Conservation (phyloP, 2,888 invertebrate genomes). For the Lasioglossum oenotherae region DNA sequence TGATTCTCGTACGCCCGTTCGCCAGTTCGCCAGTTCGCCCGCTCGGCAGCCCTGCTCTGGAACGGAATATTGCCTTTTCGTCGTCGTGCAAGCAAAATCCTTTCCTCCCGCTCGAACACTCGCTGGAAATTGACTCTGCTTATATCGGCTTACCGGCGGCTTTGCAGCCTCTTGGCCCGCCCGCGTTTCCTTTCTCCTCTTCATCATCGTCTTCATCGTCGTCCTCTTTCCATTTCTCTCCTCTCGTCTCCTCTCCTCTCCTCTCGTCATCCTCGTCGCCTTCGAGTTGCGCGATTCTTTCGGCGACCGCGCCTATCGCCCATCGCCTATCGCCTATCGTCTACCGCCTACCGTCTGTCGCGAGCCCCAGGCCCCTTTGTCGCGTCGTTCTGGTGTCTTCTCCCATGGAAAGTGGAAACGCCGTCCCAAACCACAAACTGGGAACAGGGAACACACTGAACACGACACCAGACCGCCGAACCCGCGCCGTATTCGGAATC, state of each 20-base stretch:
- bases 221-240: not conserved
- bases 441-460: not conserved
- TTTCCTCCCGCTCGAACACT: constrained; percentile 73
- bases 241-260: not conserved
- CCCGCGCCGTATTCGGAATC: constrained; percentile 20
- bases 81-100: constrained; percentile 74
- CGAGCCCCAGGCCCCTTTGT: constrained; percentile 39
- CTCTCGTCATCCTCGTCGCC: not conserved
- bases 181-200: constrained; percentile 48
- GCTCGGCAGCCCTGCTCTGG: constrained; percentile 53
- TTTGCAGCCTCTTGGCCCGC: constrained; percentile 63
- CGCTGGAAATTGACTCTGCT: constrained; percentile 74
- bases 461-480: not conserved
- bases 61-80: constrained; percentile 74
- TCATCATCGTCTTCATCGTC: not conserved
- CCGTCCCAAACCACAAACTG: not conserved
- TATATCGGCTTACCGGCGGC: constrained; percentile 73
- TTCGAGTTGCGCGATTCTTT: constrained; percentile 23
- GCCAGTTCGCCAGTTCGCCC: constrained; percentile 19
- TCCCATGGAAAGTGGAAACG: not conserved
- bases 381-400: constrained; percentile 22
- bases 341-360: constrained; percentile 64
- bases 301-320: constrained; percentile 46
- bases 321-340: constrained; percentile 57
- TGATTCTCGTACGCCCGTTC: not conserved